Conservation (phyloP, 1,140 invertebrate genomes). For the Drosophila erecta region DNA sequence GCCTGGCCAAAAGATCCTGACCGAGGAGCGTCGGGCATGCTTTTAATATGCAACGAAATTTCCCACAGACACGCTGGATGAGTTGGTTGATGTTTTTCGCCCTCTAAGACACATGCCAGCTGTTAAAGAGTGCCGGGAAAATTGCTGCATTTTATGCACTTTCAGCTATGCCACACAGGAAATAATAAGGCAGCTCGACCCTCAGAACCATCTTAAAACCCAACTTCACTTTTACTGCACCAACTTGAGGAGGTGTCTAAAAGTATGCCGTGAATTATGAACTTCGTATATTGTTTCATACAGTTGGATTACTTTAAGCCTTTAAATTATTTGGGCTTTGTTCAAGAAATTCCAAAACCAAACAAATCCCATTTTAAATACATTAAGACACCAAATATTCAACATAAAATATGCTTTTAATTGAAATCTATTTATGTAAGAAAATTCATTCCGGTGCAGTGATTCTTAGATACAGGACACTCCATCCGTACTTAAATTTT, state of each 20-base stretch:
- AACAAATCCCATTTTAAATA: too few relatives aligned
- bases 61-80: conserved; percentile 4
- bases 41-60: conserved; percentile 65
- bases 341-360: too few relatives aligned
- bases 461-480: neutral
- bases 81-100: conserved; percentile 29
- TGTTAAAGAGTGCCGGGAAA: conserved; percentile 24
- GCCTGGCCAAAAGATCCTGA: conserved; percentile 9
- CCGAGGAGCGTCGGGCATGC: conserved; percentile 19
- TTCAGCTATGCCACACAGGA: neutral
- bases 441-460: neutral
- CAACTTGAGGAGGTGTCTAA: neutral
- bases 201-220: neutral
- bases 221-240: too few relatives aligned
- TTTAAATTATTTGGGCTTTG: too few relatives aligned
- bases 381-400: too few relatives aligned
- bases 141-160: conserved; percentile 41
- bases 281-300: neutral
- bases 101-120: conserved; percentile 33
- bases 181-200: neutral
- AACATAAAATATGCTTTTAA: too few relatives aligned
- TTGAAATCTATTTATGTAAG: neutral
- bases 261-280: neutral
- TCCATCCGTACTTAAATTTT: neutral
- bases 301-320: neutral